Evolutionary conservation across 2,113 vertebrate species (phyloP).

Genomic region (Gnathonemus longibarbis): DNA sequence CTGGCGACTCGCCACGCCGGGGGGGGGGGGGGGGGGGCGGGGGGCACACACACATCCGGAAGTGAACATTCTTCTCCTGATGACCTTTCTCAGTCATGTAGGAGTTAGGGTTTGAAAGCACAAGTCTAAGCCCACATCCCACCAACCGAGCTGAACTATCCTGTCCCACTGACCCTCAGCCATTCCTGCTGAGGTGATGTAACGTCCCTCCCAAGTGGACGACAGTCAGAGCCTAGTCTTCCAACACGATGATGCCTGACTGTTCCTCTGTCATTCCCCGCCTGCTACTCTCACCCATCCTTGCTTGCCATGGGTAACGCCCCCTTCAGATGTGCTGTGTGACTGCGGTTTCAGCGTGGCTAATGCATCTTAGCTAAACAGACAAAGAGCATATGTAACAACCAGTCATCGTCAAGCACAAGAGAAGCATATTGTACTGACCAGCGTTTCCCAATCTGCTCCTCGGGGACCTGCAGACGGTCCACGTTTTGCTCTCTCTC

Average conservation of each 20-base stretch:
- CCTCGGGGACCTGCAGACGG: neutral
- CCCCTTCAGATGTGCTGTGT: neutral
- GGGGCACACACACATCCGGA: neutral
- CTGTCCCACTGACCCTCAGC: neutral
- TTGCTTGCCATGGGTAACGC: neutral
- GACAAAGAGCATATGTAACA: neutral
- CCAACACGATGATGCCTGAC: neutral
- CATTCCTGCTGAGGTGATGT: neutral
- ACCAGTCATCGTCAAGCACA: neutral
- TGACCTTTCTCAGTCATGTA: neutral
- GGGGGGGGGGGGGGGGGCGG: too few relatives aligned
- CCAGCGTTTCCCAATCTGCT: neutral
- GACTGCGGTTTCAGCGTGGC: neutral
- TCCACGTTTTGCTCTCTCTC: neutral
- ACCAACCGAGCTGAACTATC: neutral
- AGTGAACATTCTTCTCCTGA: neutral
- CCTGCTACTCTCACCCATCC: neutral
- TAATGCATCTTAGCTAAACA: neutral
- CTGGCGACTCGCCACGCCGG: too few relatives aligned
- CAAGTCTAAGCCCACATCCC: neutral
- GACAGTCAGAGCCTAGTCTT: neutral
- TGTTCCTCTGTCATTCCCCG: too few relatives aligned
- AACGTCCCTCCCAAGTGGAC: neutral
- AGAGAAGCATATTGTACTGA: neutral
- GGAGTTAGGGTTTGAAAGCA: neutral